These are phyloP conservation scores for Mesaphorura yosii DNA, from an alignment of 1,140 invertebrate genomes.

Conservation along the genomic window DNA sequence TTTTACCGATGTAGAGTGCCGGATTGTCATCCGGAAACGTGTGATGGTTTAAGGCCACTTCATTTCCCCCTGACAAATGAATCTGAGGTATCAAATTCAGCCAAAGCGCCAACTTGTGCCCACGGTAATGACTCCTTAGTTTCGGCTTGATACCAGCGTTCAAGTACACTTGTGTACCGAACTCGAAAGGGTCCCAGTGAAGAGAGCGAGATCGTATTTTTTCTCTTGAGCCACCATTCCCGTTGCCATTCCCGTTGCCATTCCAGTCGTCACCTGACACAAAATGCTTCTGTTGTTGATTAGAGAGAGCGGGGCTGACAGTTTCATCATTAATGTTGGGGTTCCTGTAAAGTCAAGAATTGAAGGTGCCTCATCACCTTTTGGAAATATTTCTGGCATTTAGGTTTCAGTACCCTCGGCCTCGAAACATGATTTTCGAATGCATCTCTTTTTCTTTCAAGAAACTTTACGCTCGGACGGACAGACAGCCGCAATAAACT, in stretches of 20 bases:
- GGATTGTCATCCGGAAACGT: slow-evolving; percentile 57
- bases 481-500: no score
- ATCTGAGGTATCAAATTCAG: slow-evolving; percentile 76
- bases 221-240: slow-evolving; percentile 10
- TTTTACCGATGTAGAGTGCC: slow-evolving; percentile 54
- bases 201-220: slow-evolving; percentile 14
- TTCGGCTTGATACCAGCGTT: slow-evolving; percentile 60
- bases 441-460: no score
- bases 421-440: no score
- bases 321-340: not conserved
- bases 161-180: slow-evolving; percentile 75
- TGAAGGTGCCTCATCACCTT: no score
- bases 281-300: not conserved
- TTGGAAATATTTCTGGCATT: no score
- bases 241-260: no score
- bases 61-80: slow-evolving; percentile 58
- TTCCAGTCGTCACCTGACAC: slow-evolving; percentile 13
- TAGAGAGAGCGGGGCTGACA: no score
- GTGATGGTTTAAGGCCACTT: slow-evolving; percentile 64
- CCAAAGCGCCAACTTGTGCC: slow-evolving; percentile 87
- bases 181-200: slow-evolving; percentile 73
- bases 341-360: not conserved
- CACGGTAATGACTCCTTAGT: slow-evolving; percentile 70
- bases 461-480: no score
- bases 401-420: no score